Evolutionary conservation across 2,797 vertebrate species (phyloP), one percentile per base, ranked within the genome.

Genomic region (Cossypha dichroa): DNA sequence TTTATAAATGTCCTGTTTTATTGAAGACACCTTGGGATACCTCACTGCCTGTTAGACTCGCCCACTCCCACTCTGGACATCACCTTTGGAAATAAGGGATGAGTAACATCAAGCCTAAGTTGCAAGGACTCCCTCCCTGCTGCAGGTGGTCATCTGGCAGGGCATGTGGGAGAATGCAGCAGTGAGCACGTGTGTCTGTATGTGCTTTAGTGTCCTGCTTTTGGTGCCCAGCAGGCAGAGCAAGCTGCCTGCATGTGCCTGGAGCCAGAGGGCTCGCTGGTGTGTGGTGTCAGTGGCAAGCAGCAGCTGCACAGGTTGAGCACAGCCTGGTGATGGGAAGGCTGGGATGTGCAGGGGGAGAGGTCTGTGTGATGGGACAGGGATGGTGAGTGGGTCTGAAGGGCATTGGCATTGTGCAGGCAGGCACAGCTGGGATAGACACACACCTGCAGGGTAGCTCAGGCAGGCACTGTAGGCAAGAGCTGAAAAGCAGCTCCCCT

Each of bases 391-490:
- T 2, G 2, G 31, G 22, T 69, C 19, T 1, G 2, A 34, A 21
- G 1, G 31, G 59, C 1, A 1, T 1, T 38, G 60, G 31, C 49
- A 78, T 34, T 0, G 0, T 41, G 40, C 54, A 76, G 62, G 46
- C 55, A 46, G 25, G 60, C 14, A 34, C 31, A 55, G 51, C 64
- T 0, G 0, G 8, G 17, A 18, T 6, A 18, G 29, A 22, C 13
- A 5, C 34, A 8, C 1, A 4, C n/a, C 31, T 68, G 46, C 63
- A 28, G 34, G 0, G 0, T 5, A 28, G 55, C 59, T 85, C 2
- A 1, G 34, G 10, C 33, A 34, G 45, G 49, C 31, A 36, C 14
- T 2, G 4, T 2, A 38, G 58, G 15, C 75, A 76, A 40, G 54
- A 90, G 6, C 63, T 82, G 62, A 49, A 63, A 60, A 78, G n/a